These are phyloP conservation scores for Thalassophryne amazonica DNA, from an alignment of 2,797 vertebrate genomes.

Conservation along the genomic window DNA sequence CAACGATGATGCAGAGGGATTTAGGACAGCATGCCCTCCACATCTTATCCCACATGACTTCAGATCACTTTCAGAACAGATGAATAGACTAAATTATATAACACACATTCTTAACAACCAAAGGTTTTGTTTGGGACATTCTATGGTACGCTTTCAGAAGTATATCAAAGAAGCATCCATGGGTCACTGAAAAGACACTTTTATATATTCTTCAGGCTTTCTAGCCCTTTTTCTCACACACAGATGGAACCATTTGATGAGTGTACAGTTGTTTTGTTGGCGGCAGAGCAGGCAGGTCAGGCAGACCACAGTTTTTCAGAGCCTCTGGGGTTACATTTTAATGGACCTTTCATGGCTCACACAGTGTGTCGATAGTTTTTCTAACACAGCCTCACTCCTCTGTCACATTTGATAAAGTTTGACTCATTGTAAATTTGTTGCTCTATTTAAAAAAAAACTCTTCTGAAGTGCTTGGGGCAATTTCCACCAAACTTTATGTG, in stretches of 20 bases:
- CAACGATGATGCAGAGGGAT: constrained; percentile 26
- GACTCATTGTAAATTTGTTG: too few relatives aligned
- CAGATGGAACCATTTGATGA: constrained; percentile 7
- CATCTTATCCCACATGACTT: constrained; percentile 10
- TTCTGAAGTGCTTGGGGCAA: too few relatives aligned
- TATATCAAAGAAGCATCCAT: not conserved
- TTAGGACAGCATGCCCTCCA: constrained; percentile 1
- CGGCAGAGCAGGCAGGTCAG: constrained; percentile 25
- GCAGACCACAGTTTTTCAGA: constrained; percentile 33
- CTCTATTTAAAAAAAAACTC: too few relatives aligned
- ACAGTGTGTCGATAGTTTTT: constrained; percentile 57
- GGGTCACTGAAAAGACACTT: not conserved
- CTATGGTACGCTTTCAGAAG: not conserved
- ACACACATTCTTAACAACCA: not conserved
- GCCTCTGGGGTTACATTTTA: constrained; percentile 65
- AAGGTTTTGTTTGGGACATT: not conserved
- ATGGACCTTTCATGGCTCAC: constrained; percentile 52
- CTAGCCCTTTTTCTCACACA: not conserved
- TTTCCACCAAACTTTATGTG: too few relatives aligned
- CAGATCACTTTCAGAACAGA: constrained; percentile 2
- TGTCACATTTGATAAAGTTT: constrained; percentile 47
- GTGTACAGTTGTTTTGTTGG: constrained; percentile 39
- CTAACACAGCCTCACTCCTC: constrained; percentile 55
- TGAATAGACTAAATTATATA: not conserved
- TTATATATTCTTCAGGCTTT: not conserved